Evolutionary conservation across 2,888 invertebrate genomes (phyloP), one percentile per base, ranked within the genome.

Genomic region (Epicampocera succincta): DNA sequence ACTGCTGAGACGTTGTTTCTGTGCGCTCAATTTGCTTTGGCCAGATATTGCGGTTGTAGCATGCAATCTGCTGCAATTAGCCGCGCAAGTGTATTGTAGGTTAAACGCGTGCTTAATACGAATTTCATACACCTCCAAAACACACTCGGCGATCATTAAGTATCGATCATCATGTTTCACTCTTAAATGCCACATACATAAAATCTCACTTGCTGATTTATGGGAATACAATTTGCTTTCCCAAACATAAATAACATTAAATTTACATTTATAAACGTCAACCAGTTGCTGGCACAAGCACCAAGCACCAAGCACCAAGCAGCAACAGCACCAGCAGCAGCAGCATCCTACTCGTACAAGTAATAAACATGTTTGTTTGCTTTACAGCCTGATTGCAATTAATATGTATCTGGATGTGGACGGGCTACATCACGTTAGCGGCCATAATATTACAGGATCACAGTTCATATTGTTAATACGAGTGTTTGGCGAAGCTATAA

Each of bases 91-190:
- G 58, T 69, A 65, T 82, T 82, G 77, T 71, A 74, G 82, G 74
- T 82, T 82, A 82, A 82, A 82, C 82, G 82, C 82, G 78, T 78
- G 77, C 78, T 82, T 78, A 78, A 74, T 65, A 74, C 50, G 66
- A 46, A 65, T 74, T 69, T 56, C 29, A 63, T 72, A 48, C 61
- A 74, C 17, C 46, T 52, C n/a, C 12, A 48, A 48, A 46, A 63
- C 29, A 17, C 9, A 56, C 29, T 56, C 48, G 15, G 17, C 38
- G 46, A 71, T 71, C 69, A 77, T 69, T 54, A 42, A 15, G 56
- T 50, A 71, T 71, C 19, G 71, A 77, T 71, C 56, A 56, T 71
- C 21, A 44, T 15, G 19, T 4, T 48, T 46, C 33, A n/a, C 25
- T 61, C 6, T n/a, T 5, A 42, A 12, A 42, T 58, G 19, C 58